phyloP scores from a whole-genome alignment of 2,797 vertebrate genomes.

The Gallinago solitaria region DNA sequence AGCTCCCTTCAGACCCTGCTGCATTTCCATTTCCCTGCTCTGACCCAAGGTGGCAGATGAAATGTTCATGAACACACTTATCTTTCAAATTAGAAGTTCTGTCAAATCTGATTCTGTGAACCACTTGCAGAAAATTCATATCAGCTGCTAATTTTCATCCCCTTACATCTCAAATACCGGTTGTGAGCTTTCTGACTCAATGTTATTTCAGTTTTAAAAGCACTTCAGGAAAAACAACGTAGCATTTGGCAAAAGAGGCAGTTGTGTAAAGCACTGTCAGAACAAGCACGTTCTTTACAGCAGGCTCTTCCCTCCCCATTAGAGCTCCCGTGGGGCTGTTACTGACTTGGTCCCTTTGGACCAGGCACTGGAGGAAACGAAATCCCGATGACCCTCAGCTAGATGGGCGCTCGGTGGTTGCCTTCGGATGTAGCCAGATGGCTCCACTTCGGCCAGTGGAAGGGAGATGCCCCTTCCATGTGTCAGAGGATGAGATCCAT shows the following conservation, averaged over 20 bases:
- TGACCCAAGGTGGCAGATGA: neutral
- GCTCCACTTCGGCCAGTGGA: neutral
- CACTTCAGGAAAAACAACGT: constrained; percentile 10
- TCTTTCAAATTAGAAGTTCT: neutral
- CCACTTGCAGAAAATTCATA: neutral
- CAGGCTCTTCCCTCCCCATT: neutral
- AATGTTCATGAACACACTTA: neutral
- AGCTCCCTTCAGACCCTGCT: neutral
- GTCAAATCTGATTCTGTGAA: neutral
- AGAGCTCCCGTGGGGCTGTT: neutral
- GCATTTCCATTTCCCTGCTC: neutral
- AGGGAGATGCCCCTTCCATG: neutral
- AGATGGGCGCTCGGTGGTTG: accelerated
- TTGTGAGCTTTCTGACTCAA: neutral
- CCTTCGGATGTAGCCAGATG: neutral
- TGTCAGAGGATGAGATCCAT: neutral
- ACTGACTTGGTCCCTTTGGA: neutral
- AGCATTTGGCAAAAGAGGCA: neutral
- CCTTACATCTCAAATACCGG: neutral
- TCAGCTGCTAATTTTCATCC: constrained; percentile 30
- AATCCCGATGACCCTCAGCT: neutral
- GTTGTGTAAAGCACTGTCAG: neutral
- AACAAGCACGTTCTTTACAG: neutral
- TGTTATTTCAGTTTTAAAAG: constrained; percentile 25
- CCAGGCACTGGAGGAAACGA: neutral